A percentile compares a stretch with the other conserved stretches of the same genome.
Evolutionary conservation across 2,113 vertebrate species (phyloP).

Genomic region (Silurus glanis): DNA sequence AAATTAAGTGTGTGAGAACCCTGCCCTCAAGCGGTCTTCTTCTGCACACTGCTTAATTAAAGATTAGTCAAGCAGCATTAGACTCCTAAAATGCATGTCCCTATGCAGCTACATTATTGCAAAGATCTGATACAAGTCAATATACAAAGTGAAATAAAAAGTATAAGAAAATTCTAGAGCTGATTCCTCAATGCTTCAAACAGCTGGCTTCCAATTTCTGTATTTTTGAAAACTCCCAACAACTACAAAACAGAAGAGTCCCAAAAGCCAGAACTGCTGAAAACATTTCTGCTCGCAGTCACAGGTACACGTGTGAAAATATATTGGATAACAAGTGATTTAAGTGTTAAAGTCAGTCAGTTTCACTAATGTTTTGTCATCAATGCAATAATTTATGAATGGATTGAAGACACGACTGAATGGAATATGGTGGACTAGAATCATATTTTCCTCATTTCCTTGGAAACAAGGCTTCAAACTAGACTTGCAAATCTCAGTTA

Average conservation of each 20-base stretch:
- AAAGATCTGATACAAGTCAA: background rate
- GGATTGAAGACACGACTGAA: background rate
- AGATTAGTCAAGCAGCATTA: conserved; percentile 59
- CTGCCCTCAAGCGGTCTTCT: conserved; percentile 61
- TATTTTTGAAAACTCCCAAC: background rate
- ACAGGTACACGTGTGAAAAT: background rate
- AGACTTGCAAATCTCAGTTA: too few species aligned
- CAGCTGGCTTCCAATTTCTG: conserved; percentile 28
- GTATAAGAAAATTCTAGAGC: background rate
- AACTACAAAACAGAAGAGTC: background rate
- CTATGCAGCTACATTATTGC: conserved; percentile 19
- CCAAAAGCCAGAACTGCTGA: background rate
- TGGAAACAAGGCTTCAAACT: background rate
- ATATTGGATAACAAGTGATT: background rate
- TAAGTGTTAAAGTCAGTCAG: background rate
- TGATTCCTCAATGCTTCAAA: conserved; percentile 21
- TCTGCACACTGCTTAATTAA: conserved; percentile 64
- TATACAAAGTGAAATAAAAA: background rate
- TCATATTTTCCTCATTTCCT: too few species aligned
- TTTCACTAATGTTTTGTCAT: background rate
- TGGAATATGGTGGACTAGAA: background rate
- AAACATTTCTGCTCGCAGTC: background rate
- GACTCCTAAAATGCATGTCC: conserved; percentile 54
- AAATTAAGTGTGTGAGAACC: conserved; percentile 48
- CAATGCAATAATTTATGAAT: background rate